Percentiles rank a stretch among this genome's conserved stretches.
phyloP scores from a whole-genome alignment of 35 echinoderm and acorn worm genomes.

The Stichopus chloronotus region DNA sequence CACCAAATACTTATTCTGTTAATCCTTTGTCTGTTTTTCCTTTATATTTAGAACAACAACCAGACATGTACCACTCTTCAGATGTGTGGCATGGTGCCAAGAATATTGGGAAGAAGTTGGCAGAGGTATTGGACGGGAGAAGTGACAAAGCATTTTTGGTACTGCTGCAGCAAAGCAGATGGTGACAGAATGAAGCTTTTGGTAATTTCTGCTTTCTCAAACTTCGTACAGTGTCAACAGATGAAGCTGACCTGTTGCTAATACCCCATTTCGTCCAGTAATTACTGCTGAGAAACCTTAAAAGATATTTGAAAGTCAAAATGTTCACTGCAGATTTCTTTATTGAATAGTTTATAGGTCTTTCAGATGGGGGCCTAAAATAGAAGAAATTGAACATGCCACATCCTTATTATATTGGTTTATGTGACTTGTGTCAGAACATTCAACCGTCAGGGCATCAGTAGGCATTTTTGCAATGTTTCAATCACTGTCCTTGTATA shows the following conservation, averaged over 20 bases:
- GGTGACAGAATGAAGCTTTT: background rate
- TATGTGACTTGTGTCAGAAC: background rate
- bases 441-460: no score
- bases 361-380: background rate
- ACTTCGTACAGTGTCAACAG: background rate
- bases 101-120: slow-evolving; percentile 42
- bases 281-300: background rate
- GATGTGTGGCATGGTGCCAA: slow-evolving; percentile 38
- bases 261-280: background rate
- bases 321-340: background rate
- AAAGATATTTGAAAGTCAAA: background rate
- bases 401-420: background rate
- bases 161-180: background rate
- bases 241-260: background rate
- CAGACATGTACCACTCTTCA: slow-evolving; percentile 1
- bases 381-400: background rate
- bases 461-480: no score
- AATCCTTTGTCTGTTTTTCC: background rate
- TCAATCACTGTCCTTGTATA: no score
- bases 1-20: background rate
- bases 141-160: slow-evolving; percentile 52
- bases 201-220: background rate
- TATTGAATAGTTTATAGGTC: no score
- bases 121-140: slow-evolving; percentile 29
- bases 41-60: slow-evolving; percentile 3